These are phyloP conservation scores for Thalassarche chlororhynchos DNA, from an alignment of 2,113 vertebrate species.

Conservation along the genomic window DNA sequence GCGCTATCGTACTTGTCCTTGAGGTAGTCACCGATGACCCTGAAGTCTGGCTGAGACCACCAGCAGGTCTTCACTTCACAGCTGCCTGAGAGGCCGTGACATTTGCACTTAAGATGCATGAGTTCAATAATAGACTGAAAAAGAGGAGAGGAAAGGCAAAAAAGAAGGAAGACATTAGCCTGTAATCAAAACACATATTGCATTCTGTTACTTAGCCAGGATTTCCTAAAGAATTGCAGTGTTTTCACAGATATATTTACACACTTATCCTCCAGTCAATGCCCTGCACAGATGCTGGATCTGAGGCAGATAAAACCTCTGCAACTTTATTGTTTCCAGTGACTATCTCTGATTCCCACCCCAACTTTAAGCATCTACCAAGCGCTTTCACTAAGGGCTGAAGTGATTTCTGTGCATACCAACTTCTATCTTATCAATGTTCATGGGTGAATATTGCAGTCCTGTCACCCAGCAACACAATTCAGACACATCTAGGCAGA, in stretches of 20 bases:
- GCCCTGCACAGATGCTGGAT: not conserved
- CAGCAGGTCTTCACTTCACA: constrained; percentile 87
- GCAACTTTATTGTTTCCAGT: not conserved
- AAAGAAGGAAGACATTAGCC: not conserved
- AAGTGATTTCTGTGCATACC: not conserved
- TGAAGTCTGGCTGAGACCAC: constrained; percentile 86
- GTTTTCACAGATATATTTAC: not conserved
- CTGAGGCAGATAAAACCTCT: not conserved
- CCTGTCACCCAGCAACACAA: not conserved
- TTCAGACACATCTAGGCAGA: not conserved
- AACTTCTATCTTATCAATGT: not conserved
- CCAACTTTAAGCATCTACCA: not conserved
- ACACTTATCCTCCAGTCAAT: not conserved
- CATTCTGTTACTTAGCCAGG: not conserved
- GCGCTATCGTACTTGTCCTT: constrained; percentile 87
- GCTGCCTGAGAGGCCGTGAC: constrained; percentile 83
- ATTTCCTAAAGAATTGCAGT: not conserved
- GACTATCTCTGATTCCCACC: not conserved
- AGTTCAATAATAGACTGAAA: constrained; percentile 81
- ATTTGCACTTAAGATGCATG: constrained; percentile 86
- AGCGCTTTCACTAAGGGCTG: not conserved
- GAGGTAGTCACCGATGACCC: constrained; percentile 82
- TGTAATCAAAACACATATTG: not conserved
- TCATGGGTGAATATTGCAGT: not conserved
- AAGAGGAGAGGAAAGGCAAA: not conserved